These are phyloP conservation scores for Stylophora pistillata DNA, from an alignment of 64 coral and sea anemone species.

Conservation along the genomic window DNA sequence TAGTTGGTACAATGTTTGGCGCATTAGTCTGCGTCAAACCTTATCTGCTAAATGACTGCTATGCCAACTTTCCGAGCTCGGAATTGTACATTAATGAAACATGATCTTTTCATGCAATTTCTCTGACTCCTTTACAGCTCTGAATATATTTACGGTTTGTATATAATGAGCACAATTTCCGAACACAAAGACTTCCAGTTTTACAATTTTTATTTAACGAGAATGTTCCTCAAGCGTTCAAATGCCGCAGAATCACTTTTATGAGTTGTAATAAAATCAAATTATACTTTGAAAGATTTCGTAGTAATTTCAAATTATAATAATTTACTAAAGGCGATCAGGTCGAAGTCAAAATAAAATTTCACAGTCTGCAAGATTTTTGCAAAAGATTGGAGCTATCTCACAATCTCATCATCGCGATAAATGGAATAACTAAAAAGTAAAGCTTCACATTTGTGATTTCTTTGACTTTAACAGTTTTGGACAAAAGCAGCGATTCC, in stretches of 20 bases:
- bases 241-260: neutral
- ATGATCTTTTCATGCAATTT: constrained; percentile 26
- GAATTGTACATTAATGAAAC: constrained; percentile 6
- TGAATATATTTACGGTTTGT: constrained; percentile 9
- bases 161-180: constrained; percentile 3
- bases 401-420: neutral
- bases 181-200: neutral
- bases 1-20: neutral
- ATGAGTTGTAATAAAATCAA: constrained; percentile 46
- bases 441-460: neutral
- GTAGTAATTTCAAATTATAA: constrained; percentile 43
- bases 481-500: neutral
- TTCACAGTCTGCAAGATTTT: constrained; percentile 25
- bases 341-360: constrained; percentile 45
- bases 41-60: constrained; percentile 33
- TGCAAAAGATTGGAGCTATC: constrained; percentile 30
- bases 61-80: neutral
- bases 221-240: neutral
- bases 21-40: constrained; percentile 13
- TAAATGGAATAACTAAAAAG: constrained; percentile 28
- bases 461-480: neutral
- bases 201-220: neutral
- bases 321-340: constrained; percentile 45
- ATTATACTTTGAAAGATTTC: constrained; percentile 55
- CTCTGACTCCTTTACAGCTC: neutral